Conservation (phyloP, 2,888 invertebrate genomes). For the Ellobium chinense region DNA sequence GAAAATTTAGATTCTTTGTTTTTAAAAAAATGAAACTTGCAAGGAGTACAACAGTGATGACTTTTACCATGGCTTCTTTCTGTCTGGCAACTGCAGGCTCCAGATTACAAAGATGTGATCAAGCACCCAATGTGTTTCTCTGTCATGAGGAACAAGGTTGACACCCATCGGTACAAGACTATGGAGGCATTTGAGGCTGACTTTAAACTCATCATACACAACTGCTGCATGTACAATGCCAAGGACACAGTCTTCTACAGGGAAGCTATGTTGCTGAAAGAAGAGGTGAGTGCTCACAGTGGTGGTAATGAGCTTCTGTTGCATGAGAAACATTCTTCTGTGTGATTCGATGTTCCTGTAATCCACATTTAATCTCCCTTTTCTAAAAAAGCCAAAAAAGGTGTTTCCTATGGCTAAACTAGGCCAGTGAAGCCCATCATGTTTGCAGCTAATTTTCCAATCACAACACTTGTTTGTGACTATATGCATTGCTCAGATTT, state of each 20-base stretch:
- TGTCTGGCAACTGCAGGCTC: too few species aligned
- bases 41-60: too few species aligned
- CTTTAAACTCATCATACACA: conserved; percentile 96
- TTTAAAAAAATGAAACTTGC: too few species aligned
- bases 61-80: too few species aligned
- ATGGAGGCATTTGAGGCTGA: conserved; percentile 91
- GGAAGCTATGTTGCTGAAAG: conserved; percentile 92
- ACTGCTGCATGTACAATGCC: conserved; percentile 96
- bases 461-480: neutral
- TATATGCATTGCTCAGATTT: too few species aligned
- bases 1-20: too few species aligned
- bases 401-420: too few species aligned
- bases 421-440: neutral
- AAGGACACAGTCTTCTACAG: conserved; percentile 97
- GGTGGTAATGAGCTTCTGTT: too few species aligned
- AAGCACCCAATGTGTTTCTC: conserved; percentile 92
- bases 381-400: too few species aligned
- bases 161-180: conserved; percentile 78
- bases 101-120: conserved; percentile 93
- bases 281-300: conserved; percentile 82
- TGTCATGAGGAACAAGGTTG: conserved; percentile 86
- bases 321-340: too few species aligned
- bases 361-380: too few species aligned
- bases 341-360: too few species aligned
- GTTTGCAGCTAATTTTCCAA: neutral